Conservation (phyloP, 2,113 vertebrate species). For the Cariama cristata region DNA sequence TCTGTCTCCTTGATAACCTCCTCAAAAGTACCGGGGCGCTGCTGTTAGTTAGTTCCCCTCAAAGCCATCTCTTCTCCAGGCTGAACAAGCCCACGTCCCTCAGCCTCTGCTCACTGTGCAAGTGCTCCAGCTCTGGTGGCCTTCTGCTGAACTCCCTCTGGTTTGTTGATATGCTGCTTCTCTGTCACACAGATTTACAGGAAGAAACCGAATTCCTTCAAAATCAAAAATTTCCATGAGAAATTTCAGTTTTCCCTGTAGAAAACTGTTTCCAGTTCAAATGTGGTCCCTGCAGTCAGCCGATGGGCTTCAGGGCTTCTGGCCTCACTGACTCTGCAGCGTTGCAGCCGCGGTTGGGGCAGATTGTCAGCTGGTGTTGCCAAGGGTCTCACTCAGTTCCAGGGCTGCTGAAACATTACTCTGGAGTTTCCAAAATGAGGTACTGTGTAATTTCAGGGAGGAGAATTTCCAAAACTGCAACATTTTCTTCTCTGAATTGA, state of each 20-base stretch:
- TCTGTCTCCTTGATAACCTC: neutral
- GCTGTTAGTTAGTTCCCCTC: neutral
- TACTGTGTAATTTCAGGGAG: constrained; percentile 17
- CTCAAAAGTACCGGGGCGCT: neutral
- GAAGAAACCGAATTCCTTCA: neutral
- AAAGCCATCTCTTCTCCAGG: neutral
- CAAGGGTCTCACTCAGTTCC: neutral
- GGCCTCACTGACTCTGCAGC: rapidly evolving
- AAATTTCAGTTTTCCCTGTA: neutral
- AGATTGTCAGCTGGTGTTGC: neutral
- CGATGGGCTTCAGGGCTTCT: neutral
- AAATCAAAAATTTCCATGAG: neutral
- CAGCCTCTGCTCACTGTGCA: neutral
- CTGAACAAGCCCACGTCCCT: neutral
- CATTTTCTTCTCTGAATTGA: neutral
- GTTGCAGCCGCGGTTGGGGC: neutral
- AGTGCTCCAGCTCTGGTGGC: neutral
- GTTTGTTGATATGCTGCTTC: neutral
- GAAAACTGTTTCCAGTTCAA: neutral
- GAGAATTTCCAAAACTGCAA: constrained; percentile 27
- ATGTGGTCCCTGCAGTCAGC: neutral
- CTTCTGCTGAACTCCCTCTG: neutral
- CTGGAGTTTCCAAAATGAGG: constrained; percentile 19
- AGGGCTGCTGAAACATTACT: neutral
- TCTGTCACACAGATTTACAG: neutral